phyloP scores from a whole-genome alignment of 1,140 invertebrate genomes.

The Brevipalpus yothersi region DNA sequence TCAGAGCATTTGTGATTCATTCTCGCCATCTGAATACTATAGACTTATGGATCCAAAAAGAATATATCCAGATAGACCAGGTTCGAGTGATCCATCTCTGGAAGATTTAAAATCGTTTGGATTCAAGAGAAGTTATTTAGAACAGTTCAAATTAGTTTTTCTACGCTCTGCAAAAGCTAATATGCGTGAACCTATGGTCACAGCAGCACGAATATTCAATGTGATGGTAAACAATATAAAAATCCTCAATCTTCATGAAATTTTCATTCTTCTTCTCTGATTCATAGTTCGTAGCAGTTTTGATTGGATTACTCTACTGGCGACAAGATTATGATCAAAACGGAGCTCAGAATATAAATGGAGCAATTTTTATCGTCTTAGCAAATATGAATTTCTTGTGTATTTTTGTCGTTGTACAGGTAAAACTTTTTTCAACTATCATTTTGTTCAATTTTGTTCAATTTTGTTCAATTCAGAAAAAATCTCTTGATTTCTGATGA shows the following conservation, averaged over 20 bases:
- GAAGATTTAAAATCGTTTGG: not conserved
- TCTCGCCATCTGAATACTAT: not conserved
- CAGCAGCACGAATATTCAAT: not conserved
- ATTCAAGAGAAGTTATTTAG: not conserved
- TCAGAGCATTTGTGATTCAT: not conserved
- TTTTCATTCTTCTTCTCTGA: not conserved
- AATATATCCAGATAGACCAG: not conserved
- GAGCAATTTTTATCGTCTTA: constrained; percentile 71
- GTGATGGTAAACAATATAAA: not conserved
- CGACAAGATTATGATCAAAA: constrained; percentile 56
- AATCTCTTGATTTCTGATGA: too few species aligned
- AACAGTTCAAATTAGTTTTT: not conserved
- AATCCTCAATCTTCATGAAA: not conserved
- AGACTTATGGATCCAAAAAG: not conserved
- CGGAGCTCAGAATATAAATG: constrained; percentile 83
- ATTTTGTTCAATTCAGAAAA: too few species aligned
- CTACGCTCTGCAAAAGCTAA: not conserved
- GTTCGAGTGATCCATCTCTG: too few species aligned
- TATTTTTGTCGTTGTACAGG: not conserved
- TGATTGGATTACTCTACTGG: constrained; percentile 70
- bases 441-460: not conserved
- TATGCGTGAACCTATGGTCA: not conserved
- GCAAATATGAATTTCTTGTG: constrained; percentile 64
- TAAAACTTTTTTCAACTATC: not conserved
- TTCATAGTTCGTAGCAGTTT: constrained; percentile 45